These are phyloP conservation scores for Sarcophilus harrisii DNA, from an alignment of 2,797 vertebrate species.

Conservation along the genomic window DNA sequence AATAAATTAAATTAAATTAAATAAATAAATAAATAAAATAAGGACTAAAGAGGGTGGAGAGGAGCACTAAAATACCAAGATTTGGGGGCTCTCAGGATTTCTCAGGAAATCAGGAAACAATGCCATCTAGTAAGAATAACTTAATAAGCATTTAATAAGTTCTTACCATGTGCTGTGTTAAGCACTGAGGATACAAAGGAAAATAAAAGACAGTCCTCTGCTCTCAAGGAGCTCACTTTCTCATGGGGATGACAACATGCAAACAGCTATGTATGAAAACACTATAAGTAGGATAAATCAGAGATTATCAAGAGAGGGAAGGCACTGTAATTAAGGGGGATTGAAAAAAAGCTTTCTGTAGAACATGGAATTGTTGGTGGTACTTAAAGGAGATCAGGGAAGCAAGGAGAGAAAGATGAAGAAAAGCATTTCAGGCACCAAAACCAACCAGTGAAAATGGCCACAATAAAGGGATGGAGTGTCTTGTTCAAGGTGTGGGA, in stretches of 20 bases:
- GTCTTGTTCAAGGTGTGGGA: neutral
- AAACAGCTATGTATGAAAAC: neutral
- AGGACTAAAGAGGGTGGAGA: neutral
- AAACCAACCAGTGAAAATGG: neutral
- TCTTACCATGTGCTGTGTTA: neutral
- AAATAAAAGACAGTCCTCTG: neutral
- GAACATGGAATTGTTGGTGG: neutral
- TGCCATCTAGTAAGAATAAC: neutral
- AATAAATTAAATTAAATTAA: too few relatives aligned
- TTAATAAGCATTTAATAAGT: neutral
- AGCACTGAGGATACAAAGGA: neutral
- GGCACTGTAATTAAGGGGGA: neutral
- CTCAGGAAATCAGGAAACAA: neutral
- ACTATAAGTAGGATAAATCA: neutral
- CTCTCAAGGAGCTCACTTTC: neutral
- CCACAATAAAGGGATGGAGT: neutral
- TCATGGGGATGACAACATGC: neutral
- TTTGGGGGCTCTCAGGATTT: neutral
- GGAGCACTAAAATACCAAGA: neutral
- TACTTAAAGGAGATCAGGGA: neutral
- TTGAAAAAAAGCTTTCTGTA: neutral
- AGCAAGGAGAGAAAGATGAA: neutral
- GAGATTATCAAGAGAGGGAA: neutral
- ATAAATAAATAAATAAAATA: too few relatives aligned
- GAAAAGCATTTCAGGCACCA: neutral